These are phyloP conservation scores for Channallabes apus DNA, from an alignment of 2,797 vertebrate species.

Conservation along the genomic window DNA sequence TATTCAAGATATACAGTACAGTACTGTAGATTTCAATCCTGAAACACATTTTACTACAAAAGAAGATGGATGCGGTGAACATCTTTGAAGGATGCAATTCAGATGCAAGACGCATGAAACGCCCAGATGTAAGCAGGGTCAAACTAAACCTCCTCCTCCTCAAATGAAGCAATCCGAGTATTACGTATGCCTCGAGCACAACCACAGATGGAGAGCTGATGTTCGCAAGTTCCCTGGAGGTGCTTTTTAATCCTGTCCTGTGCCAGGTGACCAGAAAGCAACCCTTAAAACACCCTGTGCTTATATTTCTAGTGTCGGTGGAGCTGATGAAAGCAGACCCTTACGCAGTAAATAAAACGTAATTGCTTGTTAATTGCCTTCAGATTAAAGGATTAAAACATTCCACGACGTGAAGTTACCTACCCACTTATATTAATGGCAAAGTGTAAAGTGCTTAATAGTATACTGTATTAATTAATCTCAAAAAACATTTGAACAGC, in stretches of 20 bases:
- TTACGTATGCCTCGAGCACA: not conserved
- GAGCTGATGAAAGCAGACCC: not conserved
- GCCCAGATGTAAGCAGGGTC: not conserved
- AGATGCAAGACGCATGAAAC: not conserved
- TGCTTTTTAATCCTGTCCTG: not conserved
- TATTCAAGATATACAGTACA: not conserved
- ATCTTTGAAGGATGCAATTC: not conserved
- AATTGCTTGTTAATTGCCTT: not conserved
- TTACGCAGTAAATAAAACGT: not conserved
- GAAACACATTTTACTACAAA: not conserved
- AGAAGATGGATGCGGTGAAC: not conserved
- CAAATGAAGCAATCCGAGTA: not conserved
- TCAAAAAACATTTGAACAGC: constrained; percentile 1
- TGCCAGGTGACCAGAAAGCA: not conserved
- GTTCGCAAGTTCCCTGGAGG: not conserved
- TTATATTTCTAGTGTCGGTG: not conserved
- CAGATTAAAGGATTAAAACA: not conserved
- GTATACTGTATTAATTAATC: not conserved
- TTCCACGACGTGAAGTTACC: not conserved
- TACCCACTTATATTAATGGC: not conserved
- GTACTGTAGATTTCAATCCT: not conserved
- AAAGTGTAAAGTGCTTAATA: not conserved
- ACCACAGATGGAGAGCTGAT: not conserved
- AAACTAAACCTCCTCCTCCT: not conserved
- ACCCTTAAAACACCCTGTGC: not conserved